A percentile compares a stretch with the other conserved stretches of the same genome.
These are phyloP conservation scores for Hydrolagus affinis DNA, from an alignment of 2,113 vertebrate species.

Conservation along the genomic window DNA sequence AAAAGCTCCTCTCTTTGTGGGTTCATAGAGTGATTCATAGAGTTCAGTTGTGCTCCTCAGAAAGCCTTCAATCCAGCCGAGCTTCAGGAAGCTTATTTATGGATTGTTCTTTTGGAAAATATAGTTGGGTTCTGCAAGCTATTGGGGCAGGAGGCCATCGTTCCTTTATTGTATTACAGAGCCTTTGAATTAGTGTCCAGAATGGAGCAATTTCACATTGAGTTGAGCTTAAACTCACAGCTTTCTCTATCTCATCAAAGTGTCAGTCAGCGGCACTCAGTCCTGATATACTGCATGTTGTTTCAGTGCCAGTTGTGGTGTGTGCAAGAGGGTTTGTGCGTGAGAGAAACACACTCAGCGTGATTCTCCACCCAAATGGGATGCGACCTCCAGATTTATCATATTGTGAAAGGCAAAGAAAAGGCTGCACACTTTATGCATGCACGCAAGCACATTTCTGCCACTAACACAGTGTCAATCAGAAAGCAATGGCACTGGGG, in stretches of 20 bases:
- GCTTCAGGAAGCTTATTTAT: background rate
- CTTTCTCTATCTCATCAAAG: conserved; percentile 23
- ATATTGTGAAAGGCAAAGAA: conserved; percentile 22
- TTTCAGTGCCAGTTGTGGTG: background rate
- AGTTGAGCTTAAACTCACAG: conserved; percentile 25
- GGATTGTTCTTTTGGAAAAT: background rate
- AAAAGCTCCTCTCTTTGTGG: no score
- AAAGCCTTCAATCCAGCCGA: conserved; percentile 21
- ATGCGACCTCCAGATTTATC: background rate
- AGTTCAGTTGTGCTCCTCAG: no score
- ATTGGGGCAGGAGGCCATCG: background rate
- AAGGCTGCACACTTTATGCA: conserved; percentile 42
- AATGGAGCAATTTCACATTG: conserved; percentile 25
- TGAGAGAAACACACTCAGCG: background rate
- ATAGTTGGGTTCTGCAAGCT: conserved; percentile 15
- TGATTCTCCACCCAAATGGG: background rate
- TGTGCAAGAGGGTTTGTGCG: no score
- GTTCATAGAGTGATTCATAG: no score
- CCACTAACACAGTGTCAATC: conserved; percentile 90
- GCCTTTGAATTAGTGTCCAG: conserved; percentile 28
- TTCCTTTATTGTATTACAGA: conserved; percentile 22
- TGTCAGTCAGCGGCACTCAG: conserved; percentile 13
- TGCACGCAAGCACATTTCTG: conserved; percentile 59
- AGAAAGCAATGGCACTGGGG: conserved; percentile 76
- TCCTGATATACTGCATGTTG: conserved; percentile 10